Evolutionary conservation across 2,888 invertebrate genomes (phyloP), one percentile per base, ranked within the genome.

Genomic region (Diloba caeruleocephala): DNA sequence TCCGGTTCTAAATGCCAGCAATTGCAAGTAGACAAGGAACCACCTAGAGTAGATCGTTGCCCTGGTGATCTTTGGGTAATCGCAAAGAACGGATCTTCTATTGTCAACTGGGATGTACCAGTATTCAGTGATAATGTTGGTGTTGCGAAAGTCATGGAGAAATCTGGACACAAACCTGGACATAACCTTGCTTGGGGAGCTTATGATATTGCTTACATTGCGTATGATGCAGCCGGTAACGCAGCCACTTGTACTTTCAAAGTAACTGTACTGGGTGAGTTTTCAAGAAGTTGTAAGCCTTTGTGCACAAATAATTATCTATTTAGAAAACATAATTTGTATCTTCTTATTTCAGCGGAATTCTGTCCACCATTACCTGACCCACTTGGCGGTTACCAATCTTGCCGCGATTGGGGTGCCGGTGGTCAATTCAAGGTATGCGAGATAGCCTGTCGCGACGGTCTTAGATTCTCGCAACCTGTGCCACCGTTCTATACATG

Each of bases 401-500:
- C 96, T 4, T 99, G 99, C 85, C 98, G 98, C 74, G 97, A 98
- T 79, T 99, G 98, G 98, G 99, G 99, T 36, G 98, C 98, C 1
- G 98, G 98, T 44, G 98, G 98, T 31, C 98, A 98, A 81, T 98
- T 98, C 89, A 98, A 98, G 91, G 97, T 98, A 1, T 99, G 99
- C 85, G 98, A 98, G 88, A 98, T 98, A 55, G 94, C 96, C 37
- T 98, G 98, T 78, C 97, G 97, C 69, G 89, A 95, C 50, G 97
- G 98, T n/a, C 92, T 98, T 4, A 94, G 97, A 68, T 99, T 99
- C 94, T 98, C 98, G 0, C 97, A 98, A 81, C 95, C 96, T 49
- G 97, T 98, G n/a, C 98, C 99, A 0, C 97, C 97, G 70, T 99
- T 99, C 94, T 99, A 98, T 86, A 98, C 98, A 0, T 99, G 99